Conservation (phyloP, 2,797 vertebrate species). For the Spheniscus humboldti region DNA sequence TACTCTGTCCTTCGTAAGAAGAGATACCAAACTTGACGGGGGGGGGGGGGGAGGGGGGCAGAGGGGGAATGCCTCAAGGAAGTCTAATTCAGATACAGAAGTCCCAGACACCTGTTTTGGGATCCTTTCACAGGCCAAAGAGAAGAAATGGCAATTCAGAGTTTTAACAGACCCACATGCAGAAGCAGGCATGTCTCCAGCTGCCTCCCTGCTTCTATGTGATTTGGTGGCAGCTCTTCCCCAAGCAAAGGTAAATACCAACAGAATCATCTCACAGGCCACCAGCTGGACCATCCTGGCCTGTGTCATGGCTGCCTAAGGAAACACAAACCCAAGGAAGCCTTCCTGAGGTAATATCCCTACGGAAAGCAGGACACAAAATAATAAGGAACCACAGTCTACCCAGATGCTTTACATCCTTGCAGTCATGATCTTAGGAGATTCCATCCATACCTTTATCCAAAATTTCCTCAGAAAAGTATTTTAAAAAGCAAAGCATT, state of each 20-base stretch:
- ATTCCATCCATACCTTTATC: not conserved
- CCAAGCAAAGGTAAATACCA: not conserved
- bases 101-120: not conserved
- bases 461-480: not conserved
- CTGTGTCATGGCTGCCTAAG: not conserved
- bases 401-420: not conserved
- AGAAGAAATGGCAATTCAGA: not conserved
- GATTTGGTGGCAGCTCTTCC: not conserved
- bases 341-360: not conserved
- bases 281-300: not conserved
- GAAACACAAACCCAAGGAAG: not conserved
- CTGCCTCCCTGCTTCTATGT: not conserved
- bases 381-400: not conserved
- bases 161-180: not conserved
- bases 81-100: not conserved
- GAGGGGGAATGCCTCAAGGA: not conserved
- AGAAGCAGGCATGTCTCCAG: not conserved
- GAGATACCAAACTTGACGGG: not conserved
- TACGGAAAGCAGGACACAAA: not conserved
- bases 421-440: not conserved
- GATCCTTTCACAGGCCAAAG: not conserved
- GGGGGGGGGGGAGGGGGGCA: rapidly evolving
- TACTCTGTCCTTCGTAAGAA: not conserved
- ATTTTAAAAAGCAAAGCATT: not conserved
- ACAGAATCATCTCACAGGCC: not conserved